Base-by-base conservation (phyloP, 2,797 vertebrate species). In the Valencia hispanica region DNA sequence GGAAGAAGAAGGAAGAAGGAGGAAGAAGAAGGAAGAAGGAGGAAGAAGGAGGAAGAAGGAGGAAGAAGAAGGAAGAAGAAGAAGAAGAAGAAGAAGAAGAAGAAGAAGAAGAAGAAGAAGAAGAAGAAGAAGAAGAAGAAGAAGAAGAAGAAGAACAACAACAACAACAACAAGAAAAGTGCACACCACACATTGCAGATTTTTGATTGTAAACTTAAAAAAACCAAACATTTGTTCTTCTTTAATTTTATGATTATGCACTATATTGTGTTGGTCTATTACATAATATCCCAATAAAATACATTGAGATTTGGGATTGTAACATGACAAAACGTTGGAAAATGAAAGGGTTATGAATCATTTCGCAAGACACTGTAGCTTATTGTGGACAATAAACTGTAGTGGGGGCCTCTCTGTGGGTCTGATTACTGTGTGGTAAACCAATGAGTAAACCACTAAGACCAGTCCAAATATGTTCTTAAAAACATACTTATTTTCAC, bases 361-460 rank as follows among this genome's bases (percentile, higher is more conserved):
- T 68, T 68, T 68, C 39, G 5, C 39, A 68, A 68, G 63, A 2
- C 39, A 1, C 25, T 41, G 39, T 68, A 4, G 65, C 25, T 39
- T 27, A 15, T 43, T 68, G 22, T 66, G 53, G 68, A 76, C 5
- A 1, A 70, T 68, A 59, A 73, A 73, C 17, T 80, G 45, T 74
- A 74, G 53, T 11, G 36, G 59, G 78, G 83, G 74, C 41, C 51
- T 73, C 80, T 79, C 80, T 73, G 76, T 73, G 84, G 72, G 22
- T 3, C 66, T 66, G 76, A 61, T 83, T 57, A 36, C 27, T 66
- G 68, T 86, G 77, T 78, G 88, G 83, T 86, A 72, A 82, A 86
- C 88, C 87, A 45, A 57, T 8, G 50, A 72, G 85, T 82, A 66
- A 43, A 68, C 65, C 25, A 68, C 39, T 73, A 82, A 80, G 84